Evolutionary conservation across 2,797 vertebrate species (phyloP).

Genomic region (Tamandua tetradactyla): DNA sequence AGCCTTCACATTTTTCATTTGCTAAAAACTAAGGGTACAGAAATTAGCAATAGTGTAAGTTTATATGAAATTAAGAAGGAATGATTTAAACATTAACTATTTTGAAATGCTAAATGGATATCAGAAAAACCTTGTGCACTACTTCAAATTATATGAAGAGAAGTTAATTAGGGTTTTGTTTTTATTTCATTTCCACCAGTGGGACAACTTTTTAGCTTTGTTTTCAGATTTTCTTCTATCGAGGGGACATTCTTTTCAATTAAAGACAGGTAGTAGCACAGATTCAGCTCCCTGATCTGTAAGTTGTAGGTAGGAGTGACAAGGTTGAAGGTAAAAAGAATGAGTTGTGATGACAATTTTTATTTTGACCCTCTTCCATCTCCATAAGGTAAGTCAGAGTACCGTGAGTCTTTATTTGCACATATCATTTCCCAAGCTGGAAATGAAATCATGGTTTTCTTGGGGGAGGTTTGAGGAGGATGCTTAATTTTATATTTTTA

Average conservation of each 20-base stretch:
- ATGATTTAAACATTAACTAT: conserved; percentile 44
- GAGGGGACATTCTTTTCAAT: neutral
- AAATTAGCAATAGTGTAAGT: conserved; percentile 26
- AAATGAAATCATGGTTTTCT: conserved; percentile 4
- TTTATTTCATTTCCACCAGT: conserved; percentile 25
- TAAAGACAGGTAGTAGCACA: neutral
- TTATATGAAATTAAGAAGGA: conserved; percentile 34
- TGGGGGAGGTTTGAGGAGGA: neutral
- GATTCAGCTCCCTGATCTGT: neutral
- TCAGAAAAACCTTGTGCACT: neutral
- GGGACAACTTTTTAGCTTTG: conserved; percentile 8
- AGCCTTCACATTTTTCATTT: neutral
- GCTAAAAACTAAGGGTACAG: neutral
- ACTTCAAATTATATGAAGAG: neutral
- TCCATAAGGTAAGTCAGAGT: neutral
- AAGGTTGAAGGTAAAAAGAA: conserved; percentile 15
- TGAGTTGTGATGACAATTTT: neutral
- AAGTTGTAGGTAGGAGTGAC: neutral
- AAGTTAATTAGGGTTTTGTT: conserved; percentile 15
- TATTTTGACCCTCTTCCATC: neutral
- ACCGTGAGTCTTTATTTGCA: neutral
- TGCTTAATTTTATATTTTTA: conserved; percentile 45
- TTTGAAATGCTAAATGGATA: conserved; percentile 28
- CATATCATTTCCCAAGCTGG: neutral
- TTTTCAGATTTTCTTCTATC: neutral